Conservation (phyloP, 2,888 invertebrate genomes). For the Formica aserva region DNA sequence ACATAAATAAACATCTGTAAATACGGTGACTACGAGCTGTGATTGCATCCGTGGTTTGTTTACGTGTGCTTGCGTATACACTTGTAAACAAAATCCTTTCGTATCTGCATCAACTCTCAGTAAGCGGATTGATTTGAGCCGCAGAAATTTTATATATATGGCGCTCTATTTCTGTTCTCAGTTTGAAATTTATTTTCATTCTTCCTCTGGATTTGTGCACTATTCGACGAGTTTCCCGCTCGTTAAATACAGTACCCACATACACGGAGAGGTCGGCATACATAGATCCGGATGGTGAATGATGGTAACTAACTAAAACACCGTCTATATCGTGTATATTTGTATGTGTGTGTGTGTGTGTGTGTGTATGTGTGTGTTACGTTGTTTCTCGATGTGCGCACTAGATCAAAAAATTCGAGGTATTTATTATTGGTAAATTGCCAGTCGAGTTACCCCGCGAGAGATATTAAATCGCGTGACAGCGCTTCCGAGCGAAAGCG, state of each 20-base stretch:
- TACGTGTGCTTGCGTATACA: conserved; percentile 3
- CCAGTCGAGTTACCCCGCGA: conserved; percentile 31
- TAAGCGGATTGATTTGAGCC: conserved; percentile 48
- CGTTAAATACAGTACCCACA: conserved; percentile 56
- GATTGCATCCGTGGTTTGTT: conserved; percentile 27
- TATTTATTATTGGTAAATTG: conserved; percentile 65
- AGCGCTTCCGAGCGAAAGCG: conserved; percentile 28
- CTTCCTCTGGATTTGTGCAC: conserved; percentile 58
- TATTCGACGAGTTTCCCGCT: conserved; percentile 64
- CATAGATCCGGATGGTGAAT: conserved; percentile 34
- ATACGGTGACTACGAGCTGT: conserved; percentile 20
- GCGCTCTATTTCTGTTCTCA: conserved; percentile 7
- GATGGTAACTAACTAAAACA: conserved; percentile 45
- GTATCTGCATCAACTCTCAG: conserved; percentile 9
- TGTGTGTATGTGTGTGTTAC: not conserved
- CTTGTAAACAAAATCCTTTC: conserved; percentile 25
- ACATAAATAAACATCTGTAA: conserved; percentile 51
- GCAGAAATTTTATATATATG: conserved; percentile 36
- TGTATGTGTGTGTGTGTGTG: not conserved
- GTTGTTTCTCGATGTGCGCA: conserved; percentile 14
- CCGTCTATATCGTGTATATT: not conserved
- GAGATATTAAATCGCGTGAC: conserved; percentile 50
- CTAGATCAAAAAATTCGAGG: conserved; percentile 63
- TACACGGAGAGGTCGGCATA: not conserved
- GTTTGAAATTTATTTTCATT: conserved; percentile 69